Conservation (phyloP, 2,797 vertebrate species). For the Glossophaga mutica region DNA sequence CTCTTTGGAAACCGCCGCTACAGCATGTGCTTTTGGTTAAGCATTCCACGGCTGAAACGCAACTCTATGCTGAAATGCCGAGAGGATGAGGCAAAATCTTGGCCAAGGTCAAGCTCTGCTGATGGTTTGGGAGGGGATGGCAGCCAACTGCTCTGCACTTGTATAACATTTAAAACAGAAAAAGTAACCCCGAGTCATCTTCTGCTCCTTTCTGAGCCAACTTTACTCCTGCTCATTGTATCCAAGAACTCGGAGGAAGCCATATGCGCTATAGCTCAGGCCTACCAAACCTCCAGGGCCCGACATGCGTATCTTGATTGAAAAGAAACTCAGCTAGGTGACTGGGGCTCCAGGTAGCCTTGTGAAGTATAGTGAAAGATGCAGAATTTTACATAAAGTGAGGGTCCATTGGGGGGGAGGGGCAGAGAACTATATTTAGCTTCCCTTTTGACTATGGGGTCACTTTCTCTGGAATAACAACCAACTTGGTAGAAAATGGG, state of each 20-base stretch:
- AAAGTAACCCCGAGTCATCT: constrained; percentile 51
- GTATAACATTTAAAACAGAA: constrained; percentile 54
- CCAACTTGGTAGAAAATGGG: neutral
- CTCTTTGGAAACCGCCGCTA: constrained; percentile 47
- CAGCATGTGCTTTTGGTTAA: constrained; percentile 77
- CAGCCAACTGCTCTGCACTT: constrained; percentile 62
- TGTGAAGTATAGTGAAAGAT: neutral
- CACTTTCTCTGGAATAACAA: neutral
- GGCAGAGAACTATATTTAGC: neutral
- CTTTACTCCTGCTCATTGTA: constrained; percentile 10
- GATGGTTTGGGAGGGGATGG: constrained; percentile 30
- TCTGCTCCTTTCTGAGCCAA: constrained; percentile 61
- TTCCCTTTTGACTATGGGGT: neutral
- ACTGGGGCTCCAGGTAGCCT: neutral
- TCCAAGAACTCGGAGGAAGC: constrained; percentile 36
- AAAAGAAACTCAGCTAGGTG: neutral
- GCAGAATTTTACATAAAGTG: neutral
- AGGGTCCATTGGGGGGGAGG: neutral
- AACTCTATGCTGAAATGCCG: constrained; percentile 56
- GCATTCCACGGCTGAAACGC: constrained; percentile 65
- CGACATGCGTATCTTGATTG: neutral
- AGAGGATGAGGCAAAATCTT: constrained; percentile 65
- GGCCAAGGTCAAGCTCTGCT: constrained; percentile 72
- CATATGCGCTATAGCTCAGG: neutral
- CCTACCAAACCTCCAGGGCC: neutral